Evolutionary conservation across 2,797 vertebrate species (phyloP).

Genomic region (Podargus strigoides): DNA sequence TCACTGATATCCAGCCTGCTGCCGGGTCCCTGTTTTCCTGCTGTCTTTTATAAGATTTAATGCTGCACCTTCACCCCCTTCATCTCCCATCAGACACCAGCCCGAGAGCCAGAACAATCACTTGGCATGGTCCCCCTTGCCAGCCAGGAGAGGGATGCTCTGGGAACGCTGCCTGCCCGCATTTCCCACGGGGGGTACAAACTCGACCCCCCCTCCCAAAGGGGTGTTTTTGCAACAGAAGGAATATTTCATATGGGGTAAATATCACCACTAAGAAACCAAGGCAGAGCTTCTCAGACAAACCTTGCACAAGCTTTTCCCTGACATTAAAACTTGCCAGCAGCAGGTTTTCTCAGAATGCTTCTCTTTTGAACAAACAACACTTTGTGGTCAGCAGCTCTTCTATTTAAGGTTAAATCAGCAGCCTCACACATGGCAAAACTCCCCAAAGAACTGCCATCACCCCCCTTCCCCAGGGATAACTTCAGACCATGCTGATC

Average conservation of each 20-base stretch:
- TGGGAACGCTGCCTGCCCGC: not conserved
- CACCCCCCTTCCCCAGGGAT: not conserved
- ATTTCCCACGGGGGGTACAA: not conserved
- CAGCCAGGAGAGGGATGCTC: not conserved
- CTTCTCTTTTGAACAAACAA: not conserved
- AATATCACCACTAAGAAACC: not conserved
- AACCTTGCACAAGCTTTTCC: not conserved
- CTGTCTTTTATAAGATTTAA: not conserved
- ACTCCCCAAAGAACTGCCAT: not conserved
- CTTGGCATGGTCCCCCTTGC: not conserved
- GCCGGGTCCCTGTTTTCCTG: not conserved
- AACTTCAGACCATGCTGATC: not conserved
- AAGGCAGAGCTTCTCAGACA: not conserved
- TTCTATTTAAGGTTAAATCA: not conserved
- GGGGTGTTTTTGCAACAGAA: not conserved
- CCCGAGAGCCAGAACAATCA: accelerated
- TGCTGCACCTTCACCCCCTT: not conserved
- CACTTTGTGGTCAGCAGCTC: not conserved
- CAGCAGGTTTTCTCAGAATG: not conserved
- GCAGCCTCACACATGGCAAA: not conserved
- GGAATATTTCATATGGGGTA: not conserved
- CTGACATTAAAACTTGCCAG: not conserved
- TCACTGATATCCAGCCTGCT: not conserved
- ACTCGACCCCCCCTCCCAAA: not conserved
- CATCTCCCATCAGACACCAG: not conserved